A percentile compares a stretch with the other conserved stretches of the same genome.
phyloP scores from a whole-genome alignment of 2,113 vertebrate genomes.

The Oxyura jamaicensis region DNA sequence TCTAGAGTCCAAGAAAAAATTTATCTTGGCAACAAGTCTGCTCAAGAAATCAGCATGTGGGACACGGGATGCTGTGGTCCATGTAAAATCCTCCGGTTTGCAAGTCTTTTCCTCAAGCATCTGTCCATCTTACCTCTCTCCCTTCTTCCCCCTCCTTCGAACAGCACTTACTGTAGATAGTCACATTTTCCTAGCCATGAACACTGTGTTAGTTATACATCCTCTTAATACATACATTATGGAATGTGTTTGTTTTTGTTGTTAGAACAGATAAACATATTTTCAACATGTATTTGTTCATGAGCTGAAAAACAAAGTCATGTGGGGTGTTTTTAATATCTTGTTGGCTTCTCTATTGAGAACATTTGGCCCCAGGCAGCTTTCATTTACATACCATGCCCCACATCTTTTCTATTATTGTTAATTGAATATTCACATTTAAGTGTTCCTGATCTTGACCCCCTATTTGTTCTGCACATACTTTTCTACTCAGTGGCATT shows the following conservation, averaged over 20 bases:
- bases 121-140: not conserved
- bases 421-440: conserved; percentile 60
- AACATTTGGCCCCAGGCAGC: conserved; percentile 31
- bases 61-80: conserved; percentile 48
- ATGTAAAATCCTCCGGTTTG: conserved; percentile 47
- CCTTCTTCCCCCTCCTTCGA: not conserved
- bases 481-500: not conserved
- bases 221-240: conserved; percentile 31
- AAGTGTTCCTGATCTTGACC: conserved; percentile 16
- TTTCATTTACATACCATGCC: conserved; percentile 37
- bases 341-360: conserved; percentile 20
- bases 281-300: conserved; percentile 52
- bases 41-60: conserved; percentile 70
- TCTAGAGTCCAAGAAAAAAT: conserved; percentile 73
- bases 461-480: conserved; percentile 8
- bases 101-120: conserved; percentile 50
- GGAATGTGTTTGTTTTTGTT: conserved; percentile 29
- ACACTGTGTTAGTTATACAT: not conserved
- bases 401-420: conserved; percentile 22
- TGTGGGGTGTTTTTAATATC: conserved; percentile 54
- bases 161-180: not conserved
- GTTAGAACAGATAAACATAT: conserved; percentile 54
- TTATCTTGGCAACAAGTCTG: conserved; percentile 59
- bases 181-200: not conserved
- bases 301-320: conserved; percentile 53